Conservation (phyloP, 30 jellyfish, hydroid and myxozoan species). For the Aurelia coerulea region DNA sequence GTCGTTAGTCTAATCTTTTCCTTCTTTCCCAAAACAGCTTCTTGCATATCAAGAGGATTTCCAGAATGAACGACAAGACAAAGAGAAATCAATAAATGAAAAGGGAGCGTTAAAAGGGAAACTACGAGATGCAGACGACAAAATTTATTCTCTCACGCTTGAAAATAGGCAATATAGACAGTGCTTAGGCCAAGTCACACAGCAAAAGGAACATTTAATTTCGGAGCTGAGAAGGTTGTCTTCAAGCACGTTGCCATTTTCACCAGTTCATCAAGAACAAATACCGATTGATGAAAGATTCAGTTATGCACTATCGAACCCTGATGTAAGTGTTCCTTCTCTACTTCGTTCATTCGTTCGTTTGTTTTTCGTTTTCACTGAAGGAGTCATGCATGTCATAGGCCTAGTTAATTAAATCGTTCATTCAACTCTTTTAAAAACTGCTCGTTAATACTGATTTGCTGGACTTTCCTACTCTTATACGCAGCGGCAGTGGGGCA, state of each 20-base stretch:
- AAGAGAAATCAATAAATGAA: slow-evolving; percentile 19
- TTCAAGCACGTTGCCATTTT: slow-evolving; percentile 58
- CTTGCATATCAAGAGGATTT: slow-evolving; percentile 63
- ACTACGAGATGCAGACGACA: slow-evolving; percentile 33
- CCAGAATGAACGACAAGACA: slow-evolving; percentile 62
- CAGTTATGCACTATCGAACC: not conserved
- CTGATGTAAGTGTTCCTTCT: not conserved
- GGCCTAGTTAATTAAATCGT: not conserved
- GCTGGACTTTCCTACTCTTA: too few species aligned
- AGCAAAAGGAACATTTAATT: slow-evolving; percentile 59
- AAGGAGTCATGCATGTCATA: not conserved
- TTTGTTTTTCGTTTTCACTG: not conserved
- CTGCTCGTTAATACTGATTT: too few species aligned
- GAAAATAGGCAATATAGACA: slow-evolving; percentile 40
- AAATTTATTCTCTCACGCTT: slow-evolving; percentile 10
- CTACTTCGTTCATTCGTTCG: too few species aligned
- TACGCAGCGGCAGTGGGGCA: too few species aligned
- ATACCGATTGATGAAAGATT: slow-evolving; percentile 30
- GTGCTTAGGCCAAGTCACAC: slow-evolving; percentile 46
- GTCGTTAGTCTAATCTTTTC: too few species aligned
- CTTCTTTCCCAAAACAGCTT: slow-evolving; percentile 6
- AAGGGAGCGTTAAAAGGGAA: slow-evolving; percentile 13
- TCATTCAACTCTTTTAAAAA: not conserved
- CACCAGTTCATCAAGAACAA: slow-evolving; percentile 50
- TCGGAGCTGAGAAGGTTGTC: slow-evolving; percentile 69